Evolutionary conservation across 2,888 invertebrate species (phyloP), one percentile per base, ranked within the genome.

Genomic region (Ochropacha duplaris): DNA sequence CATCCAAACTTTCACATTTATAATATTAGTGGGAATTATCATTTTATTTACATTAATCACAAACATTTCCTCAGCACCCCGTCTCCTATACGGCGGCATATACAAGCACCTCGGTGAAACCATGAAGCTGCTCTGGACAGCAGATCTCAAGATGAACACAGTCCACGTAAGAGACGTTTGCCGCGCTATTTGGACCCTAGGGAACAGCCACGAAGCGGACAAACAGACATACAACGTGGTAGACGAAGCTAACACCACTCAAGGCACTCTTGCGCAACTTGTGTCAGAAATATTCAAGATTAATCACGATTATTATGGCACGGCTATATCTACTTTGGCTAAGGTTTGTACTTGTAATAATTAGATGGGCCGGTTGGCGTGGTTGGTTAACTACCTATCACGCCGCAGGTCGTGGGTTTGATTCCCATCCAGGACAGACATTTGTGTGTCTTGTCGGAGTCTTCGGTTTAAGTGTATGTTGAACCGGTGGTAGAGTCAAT

Each of bases 41-140:
- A n/a, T n/a, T n/a, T n/a, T n/a, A n/a, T n/a, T n/a, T n/a, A n/a
- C n/a, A n/a, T n/a, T 19, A 44, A 16, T 44, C 16, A 19, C 9
- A 3, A 44, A 44, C 3, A 44, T 19, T 44, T 44, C 19, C 56
- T 14, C 86, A 97, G 97, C 96, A 62, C 97, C 98, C 0, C 94
- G 98, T 50, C 94, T 98, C 56, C 94, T 98, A 36, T 96, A 97
- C 74, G 98, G 97, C 59, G 96, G 96, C 44, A 95, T 98, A 65
- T 98, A 98, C 88, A 97, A 97, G 80, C 95, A 97, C 79, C 92
- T 98, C 31, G 95, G 95, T 39, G 97, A 98, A 87, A 96, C 97
- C 65, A 98, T 98, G 98, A 97, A 98, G 86, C 93, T 98, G 36
- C 92, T 98, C 22, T 98, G 98, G 98, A 97, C 96, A 49, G 95